phyloP scores from a whole-genome alignment of 2,888 invertebrate genomes.

The Aspidapion aeneum region DNA sequence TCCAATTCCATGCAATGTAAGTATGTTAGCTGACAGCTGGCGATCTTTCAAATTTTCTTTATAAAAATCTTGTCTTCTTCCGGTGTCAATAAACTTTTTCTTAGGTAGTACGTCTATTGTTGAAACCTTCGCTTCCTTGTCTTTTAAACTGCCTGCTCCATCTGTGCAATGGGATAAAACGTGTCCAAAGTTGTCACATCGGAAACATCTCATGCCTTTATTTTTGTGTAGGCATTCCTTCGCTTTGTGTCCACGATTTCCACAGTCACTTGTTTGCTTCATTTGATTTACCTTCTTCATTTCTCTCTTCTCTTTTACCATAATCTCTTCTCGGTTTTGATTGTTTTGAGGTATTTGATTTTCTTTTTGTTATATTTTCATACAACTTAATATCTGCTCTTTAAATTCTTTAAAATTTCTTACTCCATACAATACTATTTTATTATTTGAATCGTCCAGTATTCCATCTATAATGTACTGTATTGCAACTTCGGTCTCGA shows the following conservation, averaged over 20 bases:
- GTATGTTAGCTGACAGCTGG: too few relatives aligned
- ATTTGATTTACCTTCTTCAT: neutral
- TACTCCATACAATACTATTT: constrained; percentile 24
- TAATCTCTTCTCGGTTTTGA: neutral
- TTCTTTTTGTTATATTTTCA: constrained; percentile 7
- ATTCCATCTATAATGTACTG: constrained; percentile 29
- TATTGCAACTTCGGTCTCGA: constrained; percentile 22
- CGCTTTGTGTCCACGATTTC: constrained; percentile 17
- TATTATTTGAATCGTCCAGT: constrained; percentile 22
- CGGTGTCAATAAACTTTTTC: neutral
- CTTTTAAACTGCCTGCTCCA: neutral
- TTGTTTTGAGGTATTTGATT: too few relatives aligned
- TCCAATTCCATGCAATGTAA: too few relatives aligned
- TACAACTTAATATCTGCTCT: constrained; percentile 24
- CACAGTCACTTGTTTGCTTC: constrained; percentile 7
- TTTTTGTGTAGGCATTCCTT: constrained; percentile 14
- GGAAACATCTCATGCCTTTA: constrained; percentile 25
- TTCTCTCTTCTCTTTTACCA: too few relatives aligned
- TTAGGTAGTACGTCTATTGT: constrained; percentile 2
- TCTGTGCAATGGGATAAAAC: constrained; percentile 14
- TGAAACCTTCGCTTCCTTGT: neutral
- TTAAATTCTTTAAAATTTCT: constrained; percentile 22
- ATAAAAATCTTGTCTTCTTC: neutral
- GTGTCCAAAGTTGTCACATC: constrained; percentile 21
- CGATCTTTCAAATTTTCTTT: neutral